A percentile compares a stretch with the other conserved stretches of the same genome.
Evolutionary conservation across 2,113 vertebrate species (phyloP).

Genomic region (Pangasianodon gigas): DNA sequence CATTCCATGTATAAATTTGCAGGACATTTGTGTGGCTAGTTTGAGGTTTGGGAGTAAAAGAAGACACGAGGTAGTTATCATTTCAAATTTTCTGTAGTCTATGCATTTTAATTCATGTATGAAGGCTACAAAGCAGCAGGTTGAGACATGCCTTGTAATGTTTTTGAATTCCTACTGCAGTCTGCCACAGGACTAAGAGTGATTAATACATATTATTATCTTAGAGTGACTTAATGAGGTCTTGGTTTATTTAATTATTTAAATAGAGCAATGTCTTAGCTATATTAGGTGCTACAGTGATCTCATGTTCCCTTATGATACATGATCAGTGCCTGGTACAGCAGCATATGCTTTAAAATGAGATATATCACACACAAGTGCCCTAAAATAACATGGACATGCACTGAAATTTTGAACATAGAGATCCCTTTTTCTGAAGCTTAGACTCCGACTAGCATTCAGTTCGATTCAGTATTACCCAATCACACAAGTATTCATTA

Average conservation of each 20-base stretch:
- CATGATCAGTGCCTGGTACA: neutral
- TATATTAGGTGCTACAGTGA: neutral
- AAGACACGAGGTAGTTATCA: neutral
- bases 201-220: conserved; percentile 13
- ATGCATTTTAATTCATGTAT: neutral
- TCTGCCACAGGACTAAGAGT: neutral
- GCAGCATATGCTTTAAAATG: neutral
- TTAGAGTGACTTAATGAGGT: conserved; percentile 32
- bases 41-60: neutral
- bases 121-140: neutral
- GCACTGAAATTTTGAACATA: neutral
- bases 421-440: neutral
- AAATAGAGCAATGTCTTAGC: neutral
- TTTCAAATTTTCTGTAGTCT: neutral
- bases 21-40: neutral
- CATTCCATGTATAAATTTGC: neutral
- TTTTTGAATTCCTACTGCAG: conserved; percentile 1
- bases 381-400: neutral
- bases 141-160: neutral
- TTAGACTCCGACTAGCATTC: neutral
- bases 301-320: neutral
- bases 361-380: neutral
- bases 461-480: neutral
- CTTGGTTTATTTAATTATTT: conserved; percentile 23
- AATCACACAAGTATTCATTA: neutral